Base-by-base conservation (phyloP, 2,888 invertebrate species). In the Acrocyrtus sp. region DNA sequence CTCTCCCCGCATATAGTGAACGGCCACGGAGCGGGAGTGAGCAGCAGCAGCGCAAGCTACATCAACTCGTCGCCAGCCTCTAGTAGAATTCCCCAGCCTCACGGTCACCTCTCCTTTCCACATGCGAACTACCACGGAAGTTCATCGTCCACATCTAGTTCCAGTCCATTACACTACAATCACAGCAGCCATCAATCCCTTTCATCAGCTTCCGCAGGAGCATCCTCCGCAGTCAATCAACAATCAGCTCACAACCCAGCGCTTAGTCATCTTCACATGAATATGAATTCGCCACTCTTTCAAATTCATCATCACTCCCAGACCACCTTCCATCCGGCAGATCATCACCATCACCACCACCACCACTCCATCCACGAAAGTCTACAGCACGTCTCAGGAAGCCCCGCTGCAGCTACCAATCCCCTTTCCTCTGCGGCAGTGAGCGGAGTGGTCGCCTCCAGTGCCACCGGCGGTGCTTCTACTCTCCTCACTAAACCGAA, bases 401-500 rank as follows among this genome's bases (percentile, higher is more conserved):
- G 76, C 78, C 73, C 78, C 75, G 57, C 34, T 62, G 10, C 67
- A 54, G 41, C 56, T 51, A n/a, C 47, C 21, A 69, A 50, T 43
- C 50, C 62, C 47, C 51, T 50, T 57, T 47, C 65, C 15, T 21
- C 56, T 57, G 34, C 29, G 8, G 54, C 26, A 4, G 53, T 29
- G 29, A 8, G 24, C 12, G 62, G 27, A 19, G 67, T 50, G 5
- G 45, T 43, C 24, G 41, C 62, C 24, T n/a, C n/a, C n/a, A 34
- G 39, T 39, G 58, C 50, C 24, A 17, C 27, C 26, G 43, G 29
- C 19, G 22, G 43, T 41, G 15, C 61, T 29, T 82, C 88, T 57
- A 3, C 26, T 17, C 15, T n/a, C n/a, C 39, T 47, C 2, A 62
- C 74, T 24, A 83, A 82, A 73, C 81, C 82, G 54, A 82, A 85